Conservation (phyloP, 2,888 invertebrate species). For the Synergus laeviventris region DNA sequence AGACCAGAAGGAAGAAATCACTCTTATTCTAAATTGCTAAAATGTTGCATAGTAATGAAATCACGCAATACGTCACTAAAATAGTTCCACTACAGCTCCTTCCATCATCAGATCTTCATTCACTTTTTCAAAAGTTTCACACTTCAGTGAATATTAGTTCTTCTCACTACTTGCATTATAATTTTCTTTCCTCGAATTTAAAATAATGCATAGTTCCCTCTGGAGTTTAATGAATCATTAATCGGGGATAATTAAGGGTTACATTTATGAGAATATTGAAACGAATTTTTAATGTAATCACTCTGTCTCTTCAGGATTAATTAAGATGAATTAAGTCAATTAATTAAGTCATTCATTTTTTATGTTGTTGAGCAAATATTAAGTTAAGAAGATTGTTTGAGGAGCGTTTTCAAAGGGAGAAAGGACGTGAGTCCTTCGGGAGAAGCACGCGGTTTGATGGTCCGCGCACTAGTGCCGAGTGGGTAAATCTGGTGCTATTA, state of each 20-base stretch:
- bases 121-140: neutral
- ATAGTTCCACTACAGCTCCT: neutral
- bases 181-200: neutral
- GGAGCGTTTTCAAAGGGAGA: slow-evolving; percentile 18
- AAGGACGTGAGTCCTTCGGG: slow-evolving; percentile 11
- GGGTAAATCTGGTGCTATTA: slow-evolving; percentile 38
- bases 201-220: neutral
- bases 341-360: neutral
- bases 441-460: slow-evolving; percentile 58
- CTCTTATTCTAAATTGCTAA: neutral
- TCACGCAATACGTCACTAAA: neutral
- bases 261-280: neutral
- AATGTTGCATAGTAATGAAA: neutral
- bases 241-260: neutral
- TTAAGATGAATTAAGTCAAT: neutral
- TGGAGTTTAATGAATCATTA: neutral
- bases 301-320: neutral
- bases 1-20: neutral
- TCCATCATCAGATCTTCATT: neutral
- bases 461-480: slow-evolving; percentile 62
- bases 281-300: neutral
- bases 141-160: neutral
- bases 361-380: neutral
- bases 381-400: neutral
- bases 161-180: neutral